Evolutionary conservation across 2,113 vertebrate genomes (phyloP), one percentile per base, ranked within the genome.

Genomic region (Silurus glanis): DNA sequence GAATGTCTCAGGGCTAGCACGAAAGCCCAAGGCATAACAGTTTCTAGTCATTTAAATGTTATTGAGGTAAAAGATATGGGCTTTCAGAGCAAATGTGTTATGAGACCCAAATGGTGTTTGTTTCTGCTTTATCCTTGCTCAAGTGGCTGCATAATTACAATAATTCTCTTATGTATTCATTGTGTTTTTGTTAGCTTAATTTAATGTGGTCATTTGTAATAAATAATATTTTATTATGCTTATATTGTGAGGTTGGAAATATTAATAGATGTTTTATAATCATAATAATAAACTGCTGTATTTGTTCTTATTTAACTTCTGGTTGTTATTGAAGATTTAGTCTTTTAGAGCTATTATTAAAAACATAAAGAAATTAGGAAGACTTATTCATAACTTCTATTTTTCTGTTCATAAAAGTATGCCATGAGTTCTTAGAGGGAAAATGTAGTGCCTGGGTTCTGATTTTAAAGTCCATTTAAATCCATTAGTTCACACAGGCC

Each of bases 201-300:
- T 90, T 86, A 90, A 89, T 83, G 86, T 90, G 89, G 87, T 90
- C 91, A 83, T 91, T 92, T 90, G 88, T 92, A 90, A 91, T 89
- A 90, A 90, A 90, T 91, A 92, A 90, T 86, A 91, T 92, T 91
- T 90, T 91, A 90, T 90, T 89, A 88, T 90, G 83, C 86, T 85
- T 67, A 82, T 90, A 90, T 89, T 89, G 79, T 87, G 86, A 83
- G 86, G 81, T 89, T 88, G 88, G 83, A 87, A 83, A 87, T 86
- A 85, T 56, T 75, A 69, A 90, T 92, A 89, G 86, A 81, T 90
- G 89, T 91, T 92, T 92, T 91, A 83, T 91, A 91, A 91, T 88
- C 88, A 86, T 91, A 92, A 89, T 59, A 84, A 83, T 84, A 86
- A 87, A 86, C 87, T 87, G 87, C 85, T 90, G 89, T 90, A 87